Evolutionary conservation across 1,140 invertebrate species (phyloP).

Genomic region (Bombyx mandarina): DNA sequence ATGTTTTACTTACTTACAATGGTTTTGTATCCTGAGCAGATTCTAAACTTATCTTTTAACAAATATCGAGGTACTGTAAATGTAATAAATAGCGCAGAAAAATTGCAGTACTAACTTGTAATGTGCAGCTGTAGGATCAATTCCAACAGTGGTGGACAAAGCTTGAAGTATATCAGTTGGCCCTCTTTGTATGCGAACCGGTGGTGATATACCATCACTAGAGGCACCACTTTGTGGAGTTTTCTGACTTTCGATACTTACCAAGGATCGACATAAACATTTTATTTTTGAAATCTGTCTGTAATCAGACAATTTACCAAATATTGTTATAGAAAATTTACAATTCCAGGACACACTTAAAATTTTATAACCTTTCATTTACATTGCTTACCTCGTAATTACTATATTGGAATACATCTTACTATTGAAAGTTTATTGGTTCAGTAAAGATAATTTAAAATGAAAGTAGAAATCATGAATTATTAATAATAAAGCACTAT

Average conservation of each 20-base stretch:
- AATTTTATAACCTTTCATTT: no score
- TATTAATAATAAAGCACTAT: no score
- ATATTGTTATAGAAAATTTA: neutral
- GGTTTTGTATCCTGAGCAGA: no score
- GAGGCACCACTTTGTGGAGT: conserved; percentile 35
- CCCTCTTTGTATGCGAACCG: conserved; percentile 78
- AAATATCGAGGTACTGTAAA: no score
- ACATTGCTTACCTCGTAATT: neutral
- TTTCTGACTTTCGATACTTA: conserved; percentile 49
- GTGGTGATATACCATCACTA: conserved; percentile 64
- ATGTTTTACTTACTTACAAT: no score
- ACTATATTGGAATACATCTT: conserved; percentile 2
- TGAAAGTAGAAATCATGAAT: neutral
- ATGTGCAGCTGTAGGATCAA: conserved; percentile 85
- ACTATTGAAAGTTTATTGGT: neutral
- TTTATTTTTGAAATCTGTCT: conserved; percentile 46
- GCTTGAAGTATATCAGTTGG: conserved; percentile 89
- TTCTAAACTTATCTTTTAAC: no score
- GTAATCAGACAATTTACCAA: conserved; percentile 9
- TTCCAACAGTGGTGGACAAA: conserved; percentile 79
- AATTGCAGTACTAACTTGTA: conserved; percentile 73
- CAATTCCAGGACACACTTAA: neutral
- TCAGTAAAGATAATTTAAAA: neutral
- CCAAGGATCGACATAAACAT: conserved; percentile 40
- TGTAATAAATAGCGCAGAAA: no score